Evolutionary conservation across 92 coral and sea anemone species (phyloP).

Genomic region (Actinernus sp.): DNA sequence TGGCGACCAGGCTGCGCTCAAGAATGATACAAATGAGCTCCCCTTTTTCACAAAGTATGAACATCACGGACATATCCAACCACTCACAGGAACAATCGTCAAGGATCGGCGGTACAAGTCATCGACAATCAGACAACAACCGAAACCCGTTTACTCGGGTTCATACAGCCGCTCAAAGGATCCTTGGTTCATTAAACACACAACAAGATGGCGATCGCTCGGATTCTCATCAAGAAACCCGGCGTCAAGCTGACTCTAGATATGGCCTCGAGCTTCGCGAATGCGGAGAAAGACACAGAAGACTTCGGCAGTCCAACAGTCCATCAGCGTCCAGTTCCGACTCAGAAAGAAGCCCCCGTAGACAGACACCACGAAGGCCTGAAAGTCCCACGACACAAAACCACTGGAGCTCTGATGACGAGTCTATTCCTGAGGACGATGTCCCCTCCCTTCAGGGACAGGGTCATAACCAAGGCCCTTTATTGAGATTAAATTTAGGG

Average conservation of each 20-base stretch:
- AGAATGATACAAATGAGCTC: background rate
- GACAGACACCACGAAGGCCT: background rate
- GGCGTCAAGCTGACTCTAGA: background rate
- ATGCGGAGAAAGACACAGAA: background rate
- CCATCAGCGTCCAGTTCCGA: background rate
- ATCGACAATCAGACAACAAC: too few relatives aligned
- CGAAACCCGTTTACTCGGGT: too few relatives aligned
- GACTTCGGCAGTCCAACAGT: background rate
- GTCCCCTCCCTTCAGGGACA: background rate
- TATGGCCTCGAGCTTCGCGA: background rate
- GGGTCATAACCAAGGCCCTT: background rate
- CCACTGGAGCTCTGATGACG: constrained; percentile 2
- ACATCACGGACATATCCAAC: too few relatives aligned
- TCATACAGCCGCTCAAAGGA: too few relatives aligned
- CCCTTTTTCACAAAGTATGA: too few relatives aligned
- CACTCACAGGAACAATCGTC: too few relatives aligned
- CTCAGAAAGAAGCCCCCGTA: background rate
- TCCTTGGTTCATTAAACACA: too few relatives aligned
- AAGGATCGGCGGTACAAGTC: too few relatives aligned
- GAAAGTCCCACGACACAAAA: background rate
- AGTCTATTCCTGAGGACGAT: background rate
- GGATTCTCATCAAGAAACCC: too few relatives aligned
- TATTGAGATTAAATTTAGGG: background rate
- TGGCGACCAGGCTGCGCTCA: background rate
- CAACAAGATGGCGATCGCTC: too few relatives aligned